These are phyloP conservation scores for Elanoides forficatus DNA, from an alignment of 2,113 vertebrate species.

Conservation along the genomic window DNA sequence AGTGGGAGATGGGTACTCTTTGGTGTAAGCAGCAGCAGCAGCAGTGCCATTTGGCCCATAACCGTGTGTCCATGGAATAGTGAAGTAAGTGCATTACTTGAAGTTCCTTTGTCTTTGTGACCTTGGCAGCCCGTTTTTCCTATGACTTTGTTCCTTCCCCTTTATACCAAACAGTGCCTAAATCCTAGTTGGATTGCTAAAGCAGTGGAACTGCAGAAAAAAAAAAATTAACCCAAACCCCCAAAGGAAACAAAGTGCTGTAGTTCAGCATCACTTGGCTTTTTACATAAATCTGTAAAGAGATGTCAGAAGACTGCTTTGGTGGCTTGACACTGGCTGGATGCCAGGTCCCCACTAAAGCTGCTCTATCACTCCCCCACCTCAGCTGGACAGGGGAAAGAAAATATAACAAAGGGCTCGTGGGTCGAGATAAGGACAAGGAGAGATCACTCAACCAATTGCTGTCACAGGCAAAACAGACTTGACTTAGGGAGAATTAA, in stretches of 20 bases:
- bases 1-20: not conserved
- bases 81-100: not conserved
- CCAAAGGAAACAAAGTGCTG: not conserved
- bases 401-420: too few species aligned
- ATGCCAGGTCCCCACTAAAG: too few species aligned
- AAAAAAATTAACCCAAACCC: not conserved
- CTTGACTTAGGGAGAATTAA: too few species aligned
- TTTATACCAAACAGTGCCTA: not conserved
- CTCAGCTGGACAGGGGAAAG: too few species aligned
- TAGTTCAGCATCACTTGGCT: not conserved
- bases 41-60: not conserved
- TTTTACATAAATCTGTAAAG: conserved; percentile 11
- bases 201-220: not conserved
- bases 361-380: too few species aligned
- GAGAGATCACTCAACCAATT: too few species aligned
- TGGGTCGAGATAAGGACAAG: too few species aligned
- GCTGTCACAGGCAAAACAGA: too few species aligned
- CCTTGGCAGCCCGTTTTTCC: not conserved
- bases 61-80: not conserved
- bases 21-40: not conserved
- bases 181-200: not conserved
- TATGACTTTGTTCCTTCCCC: not conserved
- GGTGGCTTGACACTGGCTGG: too few species aligned
- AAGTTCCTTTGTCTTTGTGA: not conserved
- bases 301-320: not conserved